Conservation (phyloP, 1,140 invertebrate genomes). For the Cotesia glomerata region DNA sequence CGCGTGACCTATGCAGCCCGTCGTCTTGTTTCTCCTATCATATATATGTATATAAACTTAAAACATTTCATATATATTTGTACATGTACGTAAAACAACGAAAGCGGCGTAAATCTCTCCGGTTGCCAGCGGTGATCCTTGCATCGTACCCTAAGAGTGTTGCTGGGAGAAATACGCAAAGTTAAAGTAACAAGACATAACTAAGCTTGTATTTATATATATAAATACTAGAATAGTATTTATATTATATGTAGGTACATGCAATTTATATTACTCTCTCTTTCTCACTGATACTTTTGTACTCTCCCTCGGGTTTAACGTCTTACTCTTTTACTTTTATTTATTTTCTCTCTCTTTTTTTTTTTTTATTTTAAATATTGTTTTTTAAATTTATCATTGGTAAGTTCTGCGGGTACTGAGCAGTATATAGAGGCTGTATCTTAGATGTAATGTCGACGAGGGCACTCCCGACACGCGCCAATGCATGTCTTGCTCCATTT, state of each 20-base stretch:
- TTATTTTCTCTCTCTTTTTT: neutral
- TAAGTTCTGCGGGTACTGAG: neutral
- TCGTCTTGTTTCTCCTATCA: neutral
- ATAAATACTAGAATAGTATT: conserved; percentile 5
- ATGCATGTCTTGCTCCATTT: conserved; percentile 62
- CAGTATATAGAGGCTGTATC: conserved; percentile 13
- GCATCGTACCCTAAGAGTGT: conserved; percentile 1
- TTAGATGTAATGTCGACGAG: neutral
- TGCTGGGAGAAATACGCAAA: conserved; percentile 16
- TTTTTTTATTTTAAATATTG: neutral
- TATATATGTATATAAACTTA: no score
- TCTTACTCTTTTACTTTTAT: neutral
- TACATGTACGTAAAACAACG: conserved; percentile 1
- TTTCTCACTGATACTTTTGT: conserved; percentile 15
- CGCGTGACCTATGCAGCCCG: conserved; percentile 32
- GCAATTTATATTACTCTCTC: conserved; percentile 8
- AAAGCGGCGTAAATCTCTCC: conserved; percentile 35
- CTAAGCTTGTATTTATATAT: conserved; percentile 8
- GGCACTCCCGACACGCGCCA: conserved; percentile 62
- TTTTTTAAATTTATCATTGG: neutral
- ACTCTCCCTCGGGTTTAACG: neutral
- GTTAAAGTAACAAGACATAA: conserved; percentile 22
- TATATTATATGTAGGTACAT: neutral
- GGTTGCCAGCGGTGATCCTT: conserved; percentile 9
- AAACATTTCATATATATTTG: neutral